Conservation (phyloP, 2,797 vertebrate species). For the Champsocephalus esox region DNA sequence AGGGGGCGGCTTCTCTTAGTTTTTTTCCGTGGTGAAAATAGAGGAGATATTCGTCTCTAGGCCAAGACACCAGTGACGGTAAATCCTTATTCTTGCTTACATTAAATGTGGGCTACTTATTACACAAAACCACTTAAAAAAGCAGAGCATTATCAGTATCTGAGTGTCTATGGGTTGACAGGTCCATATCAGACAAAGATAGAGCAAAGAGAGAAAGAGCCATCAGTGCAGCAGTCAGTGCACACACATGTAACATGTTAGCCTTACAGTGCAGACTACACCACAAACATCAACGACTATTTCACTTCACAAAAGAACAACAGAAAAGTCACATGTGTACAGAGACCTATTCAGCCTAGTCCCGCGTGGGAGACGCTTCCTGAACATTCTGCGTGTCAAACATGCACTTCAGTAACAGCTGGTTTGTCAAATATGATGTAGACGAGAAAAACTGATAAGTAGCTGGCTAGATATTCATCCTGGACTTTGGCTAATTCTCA, state of each 20-base stretch:
- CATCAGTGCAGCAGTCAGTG: constrained; percentile 44
- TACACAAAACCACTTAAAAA: too few relatives aligned
- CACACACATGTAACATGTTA: constrained; percentile 25
- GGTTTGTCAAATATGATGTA: not conserved
- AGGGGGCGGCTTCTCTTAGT: too few relatives aligned
- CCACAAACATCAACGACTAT: constrained; percentile 26
- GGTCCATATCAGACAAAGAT: constrained; percentile 65
- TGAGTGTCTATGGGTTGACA: constrained; percentile 57
- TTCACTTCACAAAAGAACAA: constrained; percentile 20
- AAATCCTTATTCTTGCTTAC: too few relatives aligned
- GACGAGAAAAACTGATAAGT: not conserved
- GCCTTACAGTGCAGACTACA: constrained; percentile 25
- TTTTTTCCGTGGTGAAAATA: too few relatives aligned
- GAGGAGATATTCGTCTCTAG: too few relatives aligned
- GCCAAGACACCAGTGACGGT: too few relatives aligned
- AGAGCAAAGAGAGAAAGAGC: constrained; percentile 58
- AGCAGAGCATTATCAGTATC: not conserved
- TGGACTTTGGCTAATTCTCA: constrained; percentile 43
- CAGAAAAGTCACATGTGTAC: not conserved
- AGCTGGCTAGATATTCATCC: constrained; percentile 18
- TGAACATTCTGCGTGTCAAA: not conserved
- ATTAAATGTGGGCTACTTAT: too few relatives aligned
- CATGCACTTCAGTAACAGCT: not conserved
- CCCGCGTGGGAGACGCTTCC: constrained; percentile 28
- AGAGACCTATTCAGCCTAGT: not conserved